phyloP scores from a whole-genome alignment of 23 tunicate genomes.

The Diplosoma virens region DNA sequence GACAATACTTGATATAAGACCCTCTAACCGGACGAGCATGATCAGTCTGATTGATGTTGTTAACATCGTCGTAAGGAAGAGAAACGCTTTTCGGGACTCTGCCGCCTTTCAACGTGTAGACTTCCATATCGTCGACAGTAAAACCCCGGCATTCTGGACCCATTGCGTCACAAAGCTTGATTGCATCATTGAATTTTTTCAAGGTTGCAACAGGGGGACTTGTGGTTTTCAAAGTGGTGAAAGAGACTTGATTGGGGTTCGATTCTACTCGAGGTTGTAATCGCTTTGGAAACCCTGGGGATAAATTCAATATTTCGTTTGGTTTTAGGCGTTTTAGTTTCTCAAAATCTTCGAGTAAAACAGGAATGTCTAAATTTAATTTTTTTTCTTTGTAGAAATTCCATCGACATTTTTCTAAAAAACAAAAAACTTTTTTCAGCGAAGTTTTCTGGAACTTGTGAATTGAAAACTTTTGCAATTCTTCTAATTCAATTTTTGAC shows the following conservation, averaged over 20 bases:
- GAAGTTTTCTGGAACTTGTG: too few relatives aligned
- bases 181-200: constrained; percentile 47
- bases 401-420: constrained; percentile 59
- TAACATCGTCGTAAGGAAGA: constrained; percentile 26
- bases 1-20: constrained; percentile 61
- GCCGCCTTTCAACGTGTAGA: constrained; percentile 41
- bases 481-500: too few relatives aligned
- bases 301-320: not conserved
- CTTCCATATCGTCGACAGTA: constrained; percentile 37
- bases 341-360: constrained; percentile 7
- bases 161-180: constrained; percentile 51
- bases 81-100: constrained; percentile 58
- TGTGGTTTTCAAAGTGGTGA: constrained; percentile 45
- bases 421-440: too few relatives aligned
- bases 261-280: not conserved
- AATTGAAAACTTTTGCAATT: too few relatives aligned
- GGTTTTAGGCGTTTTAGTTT: too few relatives aligned
- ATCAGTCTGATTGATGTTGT: too few relatives aligned
- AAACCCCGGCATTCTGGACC: constrained; percentile 67
- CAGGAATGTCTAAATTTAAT: constrained; percentile 59
- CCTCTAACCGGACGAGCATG: constrained; percentile 32
- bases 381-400: constrained; percentile 53
- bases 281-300: not conserved
- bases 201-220: constrained; percentile 47
- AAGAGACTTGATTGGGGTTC: constrained; percentile 15